Evolutionary conservation across 2,797 vertebrate genomes (phyloP).

Genomic region (Botia almorhae): DNA sequence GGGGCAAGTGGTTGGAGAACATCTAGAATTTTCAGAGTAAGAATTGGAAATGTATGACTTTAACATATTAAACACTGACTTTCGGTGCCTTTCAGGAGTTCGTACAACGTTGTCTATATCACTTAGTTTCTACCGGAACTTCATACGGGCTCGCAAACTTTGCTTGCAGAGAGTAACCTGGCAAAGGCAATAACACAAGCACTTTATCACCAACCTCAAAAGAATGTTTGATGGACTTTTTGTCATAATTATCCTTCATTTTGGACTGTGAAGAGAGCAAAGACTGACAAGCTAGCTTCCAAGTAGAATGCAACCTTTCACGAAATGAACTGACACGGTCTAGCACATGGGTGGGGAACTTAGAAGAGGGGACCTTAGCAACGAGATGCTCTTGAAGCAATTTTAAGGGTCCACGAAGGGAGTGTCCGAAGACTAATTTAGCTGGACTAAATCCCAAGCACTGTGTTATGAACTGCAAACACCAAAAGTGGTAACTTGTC

Average conservation of each 20-base stretch:
- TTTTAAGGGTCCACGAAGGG: slow-evolving; percentile 16
- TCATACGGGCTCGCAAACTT: too few relatives aligned
- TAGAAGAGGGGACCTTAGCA: neutral
- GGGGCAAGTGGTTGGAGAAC: too few relatives aligned
- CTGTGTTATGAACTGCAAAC: neutral
- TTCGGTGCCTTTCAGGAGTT: too few relatives aligned
- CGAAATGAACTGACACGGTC: slow-evolving; percentile 5
- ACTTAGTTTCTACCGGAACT: slow-evolving; percentile 12
- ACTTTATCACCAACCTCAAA: slow-evolving; percentile 10
- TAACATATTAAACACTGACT: too few relatives aligned
- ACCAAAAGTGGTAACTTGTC: neutral
- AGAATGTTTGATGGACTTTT: neutral
- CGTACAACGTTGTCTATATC: slow-evolving; percentile 20
- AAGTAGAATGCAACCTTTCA: neutral
- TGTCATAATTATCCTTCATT: slow-evolving; percentile 20
- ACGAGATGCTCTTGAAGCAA: slow-evolving; percentile 13
- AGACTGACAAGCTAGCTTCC: neutral
- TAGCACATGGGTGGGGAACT: slow-evolving; percentile 3
- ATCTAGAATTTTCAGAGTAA: too few relatives aligned
- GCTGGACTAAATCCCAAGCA: slow-evolving; percentile 16
- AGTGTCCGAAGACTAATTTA: slow-evolving; percentile 23
- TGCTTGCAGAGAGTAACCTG: slow-evolving; percentile 7
- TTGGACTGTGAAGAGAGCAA: neutral
- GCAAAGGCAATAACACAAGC: slow-evolving; percentile 5
- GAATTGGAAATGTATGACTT: too few relatives aligned